These are phyloP conservation scores for Phymanthus crucifer DNA, from an alignment of 92 coral and sea anemone species.

Conservation along the genomic window DNA sequence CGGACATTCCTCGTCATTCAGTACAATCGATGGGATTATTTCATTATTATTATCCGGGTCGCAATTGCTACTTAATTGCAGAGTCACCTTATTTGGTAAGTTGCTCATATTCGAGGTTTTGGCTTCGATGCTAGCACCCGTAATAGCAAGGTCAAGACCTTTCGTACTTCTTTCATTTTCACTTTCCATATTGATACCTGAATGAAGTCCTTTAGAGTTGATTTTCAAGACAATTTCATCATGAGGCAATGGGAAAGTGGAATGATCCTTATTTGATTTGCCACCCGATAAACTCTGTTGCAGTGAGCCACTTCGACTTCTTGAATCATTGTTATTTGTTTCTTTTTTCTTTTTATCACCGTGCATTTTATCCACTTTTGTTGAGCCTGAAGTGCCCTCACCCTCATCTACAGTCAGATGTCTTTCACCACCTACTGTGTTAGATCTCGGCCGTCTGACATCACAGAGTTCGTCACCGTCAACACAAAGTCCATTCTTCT, in stretches of 20 bases:
- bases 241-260: slow-evolving; percentile 4
- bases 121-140: background rate
- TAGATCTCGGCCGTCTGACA: slow-evolving; percentile 25
- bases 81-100: slow-evolving; percentile 53
- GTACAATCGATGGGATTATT: slow-evolving; percentile 26
- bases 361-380: background rate
- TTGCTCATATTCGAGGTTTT: background rate
- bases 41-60: slow-evolving; percentile 13
- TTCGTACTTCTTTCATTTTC: slow-evolving; percentile 10
- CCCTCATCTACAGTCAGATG: slow-evolving; percentile 7
- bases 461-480: slow-evolving; percentile 9
- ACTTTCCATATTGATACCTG: slow-evolving; percentile 11
- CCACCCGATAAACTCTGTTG: background rate
- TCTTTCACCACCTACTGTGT: background rate
- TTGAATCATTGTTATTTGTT: slow-evolving; percentile 14
- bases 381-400: background rate
- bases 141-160: slow-evolving; percentile 30
- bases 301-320: background rate
- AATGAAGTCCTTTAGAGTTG: slow-evolving; percentile 15
- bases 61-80: slow-evolving; percentile 36
- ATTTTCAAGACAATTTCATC: slow-evolving; percentile 19
- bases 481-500: slow-evolving; percentile 4
- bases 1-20: slow-evolving; percentile 26
- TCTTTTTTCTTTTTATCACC: background rate
- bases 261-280: background rate